A percentile compares a stretch with the other conserved stretches of the same genome.
These are phyloP conservation scores for Rattus rattus DNA, from an alignment of 2,113 vertebrate species.

Conservation along the genomic window DNA sequence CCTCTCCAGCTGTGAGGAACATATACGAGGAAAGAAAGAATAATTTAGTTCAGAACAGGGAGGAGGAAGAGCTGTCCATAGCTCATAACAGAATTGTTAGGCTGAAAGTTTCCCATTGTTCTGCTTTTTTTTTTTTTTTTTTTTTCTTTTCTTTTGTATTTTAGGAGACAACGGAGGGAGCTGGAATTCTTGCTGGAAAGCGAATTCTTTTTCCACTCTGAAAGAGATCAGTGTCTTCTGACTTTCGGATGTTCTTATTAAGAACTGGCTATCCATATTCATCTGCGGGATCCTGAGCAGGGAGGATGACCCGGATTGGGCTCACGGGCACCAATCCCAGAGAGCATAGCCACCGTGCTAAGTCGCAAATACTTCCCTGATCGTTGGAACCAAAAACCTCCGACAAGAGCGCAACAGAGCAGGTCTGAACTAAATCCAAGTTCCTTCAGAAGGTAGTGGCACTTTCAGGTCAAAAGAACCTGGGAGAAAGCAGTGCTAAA, in stretches of 20 bases:
- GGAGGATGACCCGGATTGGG: neutral
- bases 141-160: neutral
- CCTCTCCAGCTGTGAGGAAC: conserved; percentile 55
- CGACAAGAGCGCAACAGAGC: neutral
- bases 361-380: neutral
- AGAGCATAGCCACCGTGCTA: neutral
- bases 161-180: neutral
- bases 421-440: neutral
- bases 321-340: neutral
- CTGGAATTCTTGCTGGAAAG: neutral
- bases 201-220: neutral
- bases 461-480: neutral
- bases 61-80: neutral
- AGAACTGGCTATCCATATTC: neutral
- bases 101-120: conserved; percentile 48
- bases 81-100: conserved; percentile 34
- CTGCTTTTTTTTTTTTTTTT: neutral
- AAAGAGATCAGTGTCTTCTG: neutral
- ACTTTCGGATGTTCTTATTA: neutral
- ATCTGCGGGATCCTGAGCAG: neutral
- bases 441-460: neutral
- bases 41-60: neutral
- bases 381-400: neutral
- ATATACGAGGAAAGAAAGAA: neutral
- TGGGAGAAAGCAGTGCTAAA: neutral